Base-by-base conservation (phyloP, 2,797 vertebrate genomes). In the Bucorvus abyssinicus region DNA sequence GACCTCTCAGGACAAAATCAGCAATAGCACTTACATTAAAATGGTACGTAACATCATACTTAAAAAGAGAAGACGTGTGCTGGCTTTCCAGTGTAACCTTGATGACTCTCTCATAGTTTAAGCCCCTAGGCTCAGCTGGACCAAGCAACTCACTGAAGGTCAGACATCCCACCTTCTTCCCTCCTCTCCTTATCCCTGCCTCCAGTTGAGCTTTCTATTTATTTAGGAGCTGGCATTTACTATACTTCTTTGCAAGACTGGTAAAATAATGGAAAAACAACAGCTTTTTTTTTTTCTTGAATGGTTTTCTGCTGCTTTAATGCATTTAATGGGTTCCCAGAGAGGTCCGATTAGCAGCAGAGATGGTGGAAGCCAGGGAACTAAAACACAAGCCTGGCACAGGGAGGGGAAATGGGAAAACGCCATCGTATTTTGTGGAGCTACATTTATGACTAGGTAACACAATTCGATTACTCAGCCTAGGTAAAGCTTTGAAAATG, bases 41-140 rank as follows among this genome's bases (percentile, higher is more conserved):
- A 45, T 0, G 0, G 26, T 32, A 32, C 0, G 17, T 2, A 50
- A 45, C 44, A 44, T 34, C 14, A 3, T 22, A 34, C 23, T 6
- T 22, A 11, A 44, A 60, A n/a, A 16, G 21, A 29, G 21, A 22
- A 10, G 6, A 53, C 10, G 38, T 8, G 6, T 6, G 27, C 40
- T 74, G 74, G 26, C 52, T 59, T 63, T 50, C 34, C 47, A 74
- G 1, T 10, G 14, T 4, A 38, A 45, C 60, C 34, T 10, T 40
- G 20, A 23, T 0, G 18, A 34, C 63, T 34, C 21, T 76, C 55
- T 63, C 36, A 24, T 8, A 63, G 49, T 12, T 34, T 11, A 38
- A 64, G 34, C 7, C 32, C 73, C 22, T 50, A 76, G 38, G 29
- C 44, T 75, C 38, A 70, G 61, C 20, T 57, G 50, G 34, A 84